These are phyloP conservation scores for Dryococelus australis DNA, from an alignment of 2,888 invertebrate genomes.

Conservation along the genomic window DNA sequence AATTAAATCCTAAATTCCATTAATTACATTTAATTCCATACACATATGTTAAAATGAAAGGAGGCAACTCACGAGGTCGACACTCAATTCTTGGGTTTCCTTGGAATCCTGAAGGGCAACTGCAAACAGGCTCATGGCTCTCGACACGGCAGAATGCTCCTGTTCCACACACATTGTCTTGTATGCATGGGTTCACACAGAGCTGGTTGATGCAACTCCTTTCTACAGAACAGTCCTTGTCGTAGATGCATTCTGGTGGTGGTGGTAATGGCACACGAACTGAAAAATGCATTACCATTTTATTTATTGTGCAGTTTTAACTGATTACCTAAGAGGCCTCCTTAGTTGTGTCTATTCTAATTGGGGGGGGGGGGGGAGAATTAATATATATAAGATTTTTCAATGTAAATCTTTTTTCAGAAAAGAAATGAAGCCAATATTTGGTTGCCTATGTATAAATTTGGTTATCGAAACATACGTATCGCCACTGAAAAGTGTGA, in stretches of 20 bases:
- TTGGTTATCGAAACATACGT: too few species aligned
- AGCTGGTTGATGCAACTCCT: constrained; percentile 77
- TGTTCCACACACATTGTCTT: constrained; percentile 73
- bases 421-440: too few species aligned
- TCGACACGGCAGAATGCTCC: constrained; percentile 85
- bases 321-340: too few species aligned
- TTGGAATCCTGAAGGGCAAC: constrained; percentile 79
- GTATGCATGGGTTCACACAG: constrained; percentile 80
- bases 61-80: constrained; percentile 76
- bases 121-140: constrained; percentile 77
- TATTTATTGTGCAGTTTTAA: background rate
- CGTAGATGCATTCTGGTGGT: constrained; percentile 75
- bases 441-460: too few species aligned
- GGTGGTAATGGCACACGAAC: constrained; percentile 50
- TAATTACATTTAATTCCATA: too few species aligned
- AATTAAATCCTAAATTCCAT: too few species aligned
- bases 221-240: constrained; percentile 79
- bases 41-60: background rate
- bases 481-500: too few species aligned
- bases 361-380: too few species aligned
- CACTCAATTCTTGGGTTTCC: constrained; percentile 64
- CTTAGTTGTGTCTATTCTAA: too few species aligned
- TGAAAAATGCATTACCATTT: background rate
- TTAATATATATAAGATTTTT: too few species aligned
- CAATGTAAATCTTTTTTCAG: too few species aligned